Evolutionary conservation across 2,888 invertebrate species (phyloP).

Genomic region (Drosophila anceps): DNA sequence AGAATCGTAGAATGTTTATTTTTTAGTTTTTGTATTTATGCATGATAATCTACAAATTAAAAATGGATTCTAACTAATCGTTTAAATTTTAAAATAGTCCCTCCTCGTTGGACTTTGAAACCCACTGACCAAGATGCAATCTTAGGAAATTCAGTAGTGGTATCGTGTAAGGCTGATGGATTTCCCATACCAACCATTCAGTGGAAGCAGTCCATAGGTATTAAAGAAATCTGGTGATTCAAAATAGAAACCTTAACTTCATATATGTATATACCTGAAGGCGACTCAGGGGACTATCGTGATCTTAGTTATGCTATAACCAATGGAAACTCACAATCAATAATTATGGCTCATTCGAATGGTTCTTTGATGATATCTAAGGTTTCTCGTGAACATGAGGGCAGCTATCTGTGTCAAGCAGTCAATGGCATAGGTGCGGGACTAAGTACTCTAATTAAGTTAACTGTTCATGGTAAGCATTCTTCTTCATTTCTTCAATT

Average conservation of each 20-base stretch:
- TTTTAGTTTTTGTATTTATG: constrained; percentile 1
- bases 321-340: constrained; percentile 75
- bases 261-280: constrained; percentile 35
- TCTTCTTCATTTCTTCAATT: not conserved
- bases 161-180: constrained; percentile 91
- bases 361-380: constrained; percentile 87
- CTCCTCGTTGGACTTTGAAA: constrained; percentile 91
- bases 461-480: constrained; percentile 87
- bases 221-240: constrained; percentile 46
- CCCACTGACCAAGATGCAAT: constrained; percentile 90
- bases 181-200: constrained; percentile 89
- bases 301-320: constrained; percentile 86
- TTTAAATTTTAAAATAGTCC: constrained; percentile 86
- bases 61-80: constrained; percentile 9
- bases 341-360: constrained; percentile 84
- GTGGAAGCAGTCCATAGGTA: constrained; percentile 87
- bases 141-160: constrained; percentile 89
- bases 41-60: constrained; percentile 16
- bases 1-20: constrained; percentile 17
- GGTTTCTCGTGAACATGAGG: constrained; percentile 87
- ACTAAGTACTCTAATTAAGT: constrained; percentile 88
- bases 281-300: constrained; percentile 86
- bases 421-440: constrained; percentile 88
- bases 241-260: not conserved
- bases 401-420: constrained; percentile 87